Evolutionary conservation across 2,797 vertebrate species (phyloP), one percentile per base, ranked within the genome.

Genomic region (Eulemur albifrons): DNA sequence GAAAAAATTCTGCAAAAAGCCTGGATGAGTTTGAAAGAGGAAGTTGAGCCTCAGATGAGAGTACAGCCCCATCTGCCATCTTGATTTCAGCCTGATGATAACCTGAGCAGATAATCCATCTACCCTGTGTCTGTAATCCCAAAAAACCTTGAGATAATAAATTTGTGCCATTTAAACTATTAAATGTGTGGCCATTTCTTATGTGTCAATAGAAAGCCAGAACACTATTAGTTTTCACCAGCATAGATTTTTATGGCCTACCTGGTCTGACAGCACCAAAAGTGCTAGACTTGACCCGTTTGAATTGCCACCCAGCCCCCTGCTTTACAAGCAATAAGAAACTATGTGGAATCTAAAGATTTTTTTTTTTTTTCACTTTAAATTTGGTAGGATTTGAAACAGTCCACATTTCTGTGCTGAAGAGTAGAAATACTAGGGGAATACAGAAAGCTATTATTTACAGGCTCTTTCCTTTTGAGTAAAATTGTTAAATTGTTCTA

Each of bases 351-450:
- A 73, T 45, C 6, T 35, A 48, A 76, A 91, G 17, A 13, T 18
- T 12, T n/a, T 50, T 38, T 67, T 38, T 67, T 80, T 79, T 27
- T 48, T 79, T 79, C 1, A 52, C 14, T 38, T 67, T 18, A 30
- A 80, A 72, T 50, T 43, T 59, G 4, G 7, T n/a, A 82, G 20
- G 10, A 67, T 40, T 40, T 92, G 35, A 87, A 61, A 59, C 32
- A 84, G 2, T 1, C 0, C 0, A 43, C 7, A 50, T 9, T 76
- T 86, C n/a, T 23, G 1, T 20, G 2, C 5, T 80, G 9, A 59
- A n/a, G 27, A 75, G 3, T 25, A 59, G 27, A 72, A 75, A 92
- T 70, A 10, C 23, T 15, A 40, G 27, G 4, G 23, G 7, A 57
- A 35, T 54, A 15, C 7, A 59, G 32, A 30, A 50, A 72, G 1